Evolutionary conservation across 2,888 invertebrate species (phyloP), one percentile per base, ranked within the genome.

Genomic region (Thelaira solivaga): DNA sequence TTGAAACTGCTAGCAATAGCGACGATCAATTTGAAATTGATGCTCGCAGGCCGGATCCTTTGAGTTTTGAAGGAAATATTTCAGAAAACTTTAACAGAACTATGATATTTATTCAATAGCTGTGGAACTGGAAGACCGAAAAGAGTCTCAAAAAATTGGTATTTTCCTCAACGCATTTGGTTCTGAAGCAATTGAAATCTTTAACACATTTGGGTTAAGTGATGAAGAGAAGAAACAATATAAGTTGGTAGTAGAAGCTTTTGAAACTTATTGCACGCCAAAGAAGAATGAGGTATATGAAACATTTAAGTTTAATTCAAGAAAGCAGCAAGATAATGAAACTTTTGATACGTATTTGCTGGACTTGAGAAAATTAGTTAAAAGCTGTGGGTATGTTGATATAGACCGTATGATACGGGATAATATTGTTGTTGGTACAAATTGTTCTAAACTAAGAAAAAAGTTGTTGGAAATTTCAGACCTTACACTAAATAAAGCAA

Each of bases 131-230:
- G 36, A 55, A 31, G 51, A 68, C 11, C 61, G 41, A 2, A 71
- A 34, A 36, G 29, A 64, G n/a, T 26, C 45, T 16, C 61, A 67
- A 20, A 67, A 76, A 43, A 55, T 55, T 16, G 72, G 39, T 11
- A 73, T 64, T 16, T 80, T 76, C 47, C 43, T 73, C 1, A 80
- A 80, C 39, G 73, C 76, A 11, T 59, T 68, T 41, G 69, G 76
- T 16, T n/a, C 76, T 13, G 76, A 80, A 61, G 62, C 76, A 29
- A 57, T 80, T 6, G 74, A 73, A 65, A 36, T 80, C 36, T 76
- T 69, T 11, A 61, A 61, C 26, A 62, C 62, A n/a, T 69, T 80
- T 2, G 26, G 8, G 22, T 53, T 73, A 26, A 31, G 20, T 16
- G 49, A 47, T 5, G 20, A 68, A 2, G 18, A 76, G n/a, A 80